Evolutionary conservation across 1,140 invertebrate genomes (phyloP), one percentile per base, ranked within the genome.

Genomic region (Megathymus violae): DNA sequence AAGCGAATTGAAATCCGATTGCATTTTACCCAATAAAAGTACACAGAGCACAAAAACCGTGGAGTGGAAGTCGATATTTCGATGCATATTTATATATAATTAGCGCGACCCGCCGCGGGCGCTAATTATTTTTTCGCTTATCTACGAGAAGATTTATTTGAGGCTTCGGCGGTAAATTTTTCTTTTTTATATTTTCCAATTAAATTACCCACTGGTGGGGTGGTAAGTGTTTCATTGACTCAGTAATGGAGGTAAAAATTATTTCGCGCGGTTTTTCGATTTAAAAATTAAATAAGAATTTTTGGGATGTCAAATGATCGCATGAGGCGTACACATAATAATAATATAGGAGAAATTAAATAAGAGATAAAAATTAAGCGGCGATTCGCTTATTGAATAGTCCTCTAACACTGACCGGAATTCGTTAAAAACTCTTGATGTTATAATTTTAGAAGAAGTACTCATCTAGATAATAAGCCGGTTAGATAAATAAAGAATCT

Each of bases 61-160:
- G 19, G 31, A 19, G 5, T 36, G 27, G 17, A 50, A 61, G 46
- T 40, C 58, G 46, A 50, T 50, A 25, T 44, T 48, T 36, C 48
- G 40, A 60, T 60, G 40, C 38, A 27, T 65, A 64, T 60, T 38
- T 66, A 61, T 66, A 60, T 65, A 60, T 60, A 65, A 65, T 66
- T 61, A 66, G 48, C 47, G 50, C 50, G 51, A 17, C 16, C 40
- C 47, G 60, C 59, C 50, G 22, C 9, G 19, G 46, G 50, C 67
- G 62, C 61, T 69, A 67, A 73, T 73, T 73, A 73, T 73, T 64
- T 66, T 44, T 40, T 36, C 61, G 70, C 64, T 69, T 73, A 73
- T 73, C 71, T 64, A 31, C 40, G 56, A 47, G 67, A 69, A 69
- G 71, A 73, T 73, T 73, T 73, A 73, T 69, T 36, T 27, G 31